These are phyloP conservation scores for Marcusenius ussheri DNA, from an alignment of 2,113 vertebrate species.

Conservation along the genomic window DNA sequence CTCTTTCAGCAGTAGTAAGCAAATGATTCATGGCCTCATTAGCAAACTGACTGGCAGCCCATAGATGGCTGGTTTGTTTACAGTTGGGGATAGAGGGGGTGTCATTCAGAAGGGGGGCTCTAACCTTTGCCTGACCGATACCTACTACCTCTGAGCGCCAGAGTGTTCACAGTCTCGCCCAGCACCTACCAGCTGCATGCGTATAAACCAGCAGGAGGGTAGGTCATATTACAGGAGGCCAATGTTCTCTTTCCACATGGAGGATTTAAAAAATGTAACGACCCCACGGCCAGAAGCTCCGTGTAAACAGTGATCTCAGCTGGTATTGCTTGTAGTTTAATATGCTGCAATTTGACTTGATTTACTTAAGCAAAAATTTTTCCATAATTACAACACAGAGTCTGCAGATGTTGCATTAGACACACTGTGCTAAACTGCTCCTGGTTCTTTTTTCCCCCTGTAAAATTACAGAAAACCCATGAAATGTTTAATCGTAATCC, in stretches of 20 bases:
- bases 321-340: neutral
- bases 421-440: neutral
- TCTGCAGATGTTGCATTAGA: neutral
- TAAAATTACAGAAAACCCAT: neutral
- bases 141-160: neutral
- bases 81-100: neutral
- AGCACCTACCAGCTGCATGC: neutral
- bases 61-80: neutral
- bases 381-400: neutral
- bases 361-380: neutral
- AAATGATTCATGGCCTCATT: slow-evolving; percentile 2
- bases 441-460: neutral
- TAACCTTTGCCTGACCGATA: neutral
- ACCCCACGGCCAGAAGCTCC: neutral
- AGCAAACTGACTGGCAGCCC: neutral
- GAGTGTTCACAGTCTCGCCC: neutral
- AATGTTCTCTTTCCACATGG: neutral
- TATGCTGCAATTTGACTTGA: neutral
- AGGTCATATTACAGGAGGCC: neutral
- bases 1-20: neutral
- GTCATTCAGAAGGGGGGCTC: neutral
- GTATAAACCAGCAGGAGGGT: neutral
- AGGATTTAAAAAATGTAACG: neutral
- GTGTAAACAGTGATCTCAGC: neutral
- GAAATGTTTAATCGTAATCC: neutral